Conservation (phyloP, 2,888 invertebrate species). For the Cremastinae sp. region DNA sequence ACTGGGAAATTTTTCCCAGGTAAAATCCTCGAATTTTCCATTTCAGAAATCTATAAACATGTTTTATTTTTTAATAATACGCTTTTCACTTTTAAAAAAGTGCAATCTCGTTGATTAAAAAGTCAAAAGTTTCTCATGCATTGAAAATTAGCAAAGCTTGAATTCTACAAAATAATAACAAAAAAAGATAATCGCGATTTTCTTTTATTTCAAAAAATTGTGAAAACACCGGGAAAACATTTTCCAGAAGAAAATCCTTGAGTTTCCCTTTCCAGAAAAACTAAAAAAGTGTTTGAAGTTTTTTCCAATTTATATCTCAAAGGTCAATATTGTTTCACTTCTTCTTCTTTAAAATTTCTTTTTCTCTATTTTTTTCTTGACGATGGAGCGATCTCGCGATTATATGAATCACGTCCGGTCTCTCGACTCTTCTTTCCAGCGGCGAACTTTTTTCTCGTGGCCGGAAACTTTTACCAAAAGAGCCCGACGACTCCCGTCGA, state of each 20-base stretch:
- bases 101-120: neutral
- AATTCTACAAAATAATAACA: neutral
- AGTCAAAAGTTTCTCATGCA: neutral
- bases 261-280: neutral
- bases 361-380: neutral
- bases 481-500: constrained; percentile 16
- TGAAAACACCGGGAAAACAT: neutral
- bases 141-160: neutral
- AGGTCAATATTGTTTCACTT: constrained; percentile 1
- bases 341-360: constrained; percentile 2
- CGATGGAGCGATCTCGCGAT: constrained; percentile 12
- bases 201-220: neutral
- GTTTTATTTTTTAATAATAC: neutral
- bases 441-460: constrained; percentile 23
- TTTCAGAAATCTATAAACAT: neutral
- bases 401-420: constrained; percentile 50
- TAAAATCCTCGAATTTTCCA: neutral
- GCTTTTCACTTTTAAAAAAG: neutral
- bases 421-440: constrained; percentile 26
- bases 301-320: neutral
- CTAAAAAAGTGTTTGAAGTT: neutral
- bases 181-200: neutral
- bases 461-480: constrained; percentile 45
- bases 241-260: neutral
- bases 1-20: neutral